These are phyloP conservation scores for Magallana ariakensis DNA, from an alignment of 1,140 invertebrate species.

Conservation along the genomic window DNA sequence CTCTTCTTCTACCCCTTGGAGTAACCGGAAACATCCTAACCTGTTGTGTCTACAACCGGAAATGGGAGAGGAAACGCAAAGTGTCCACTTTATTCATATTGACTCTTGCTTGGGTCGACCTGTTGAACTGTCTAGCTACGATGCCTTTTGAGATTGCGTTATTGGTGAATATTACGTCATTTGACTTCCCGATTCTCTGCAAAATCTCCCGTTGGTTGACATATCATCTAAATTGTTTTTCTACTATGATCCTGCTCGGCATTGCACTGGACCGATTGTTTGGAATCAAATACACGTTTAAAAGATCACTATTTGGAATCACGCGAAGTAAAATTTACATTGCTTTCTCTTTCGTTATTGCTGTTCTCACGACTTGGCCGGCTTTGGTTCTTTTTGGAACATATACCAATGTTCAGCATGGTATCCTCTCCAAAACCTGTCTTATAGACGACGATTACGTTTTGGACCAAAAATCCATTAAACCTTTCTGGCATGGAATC, in stretches of 20 bases:
- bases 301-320: slow-evolving; percentile 15
- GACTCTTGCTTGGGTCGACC: slow-evolving; percentile 39
- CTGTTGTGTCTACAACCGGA: slow-evolving; percentile 49
- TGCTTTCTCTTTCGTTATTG: slow-evolving; percentile 26
- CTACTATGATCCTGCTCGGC: slow-evolving; percentile 38
- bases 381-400: slow-evolving; percentile 47
- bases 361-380: slow-evolving; percentile 43
- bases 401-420: neutral
- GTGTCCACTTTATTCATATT: slow-evolving; percentile 52
- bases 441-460: slow-evolving; percentile 47
- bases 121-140: slow-evolving; percentile 40
- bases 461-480: slow-evolving; percentile 35
- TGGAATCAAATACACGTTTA: slow-evolving; percentile 32
- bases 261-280: slow-evolving; percentile 49
- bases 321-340: slow-evolving; percentile 35
- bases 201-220: slow-evolving; percentile 46
- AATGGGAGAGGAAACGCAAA: slow-evolving; percentile 48
- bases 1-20: neutral
- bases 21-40: slow-evolving; percentile 46
- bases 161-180: slow-evolving; percentile 25
- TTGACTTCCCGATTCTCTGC: slow-evolving; percentile 45
- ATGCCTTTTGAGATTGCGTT: slow-evolving; percentile 48
- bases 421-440: slow-evolving; percentile 43
- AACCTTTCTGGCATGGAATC: slow-evolving; percentile 41
- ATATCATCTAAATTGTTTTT: slow-evolving; percentile 44